Evolutionary conservation across 2,888 invertebrate genomes (phyloP), one percentile per base, ranked within the genome.

Genomic region (Dynastes tityus): DNA sequence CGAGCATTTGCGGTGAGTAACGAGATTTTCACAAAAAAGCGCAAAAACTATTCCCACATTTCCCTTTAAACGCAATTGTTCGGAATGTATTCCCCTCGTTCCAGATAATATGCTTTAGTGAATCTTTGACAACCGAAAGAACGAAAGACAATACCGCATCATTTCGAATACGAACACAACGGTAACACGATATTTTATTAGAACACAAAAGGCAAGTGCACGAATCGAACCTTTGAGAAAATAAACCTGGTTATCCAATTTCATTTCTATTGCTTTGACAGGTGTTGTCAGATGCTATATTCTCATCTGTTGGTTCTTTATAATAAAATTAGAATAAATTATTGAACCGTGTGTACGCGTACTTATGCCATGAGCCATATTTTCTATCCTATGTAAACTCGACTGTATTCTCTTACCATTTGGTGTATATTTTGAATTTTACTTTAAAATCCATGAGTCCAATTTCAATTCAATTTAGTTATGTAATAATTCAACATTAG

Each of bases 1-100:
- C 83, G 85, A 86, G 80, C 87, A 87, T 82, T 82, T 88, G 83
- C 88, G 88, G 88, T 88, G 87, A 88, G 88, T 88, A 65, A 40
- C 40, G 65, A 65, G 65, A 37, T 65, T 65, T 64, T 40, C 68
- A 65, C 40, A 61, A 71, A 16, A 45, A 45, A 45, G 11, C 45
- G 11, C 45, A 45, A 45, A 55, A 55, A 65, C 16, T 37, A 71
- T 51, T 51, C 16, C 13, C 71, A 37, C 40, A 45, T 45, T 65
- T 65, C 65, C 40, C 8, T 65, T 65, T 37, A 40, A 37, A 37
- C 65, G 45, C 45, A 45, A 40, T 65, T 65, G 65, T 65, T 65
- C 40, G 65, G 40, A 16, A 40, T 45, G n/a, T 65, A 37, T 40
- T 22, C 2, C 37, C 65, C 16, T 13, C 40, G 16, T 40, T 65